A percentile compares a stretch with the other conserved stretches of the same genome.
phyloP scores from a whole-genome alignment of 2,888 invertebrate genomes.

The Philopedon plagiatum region DNA sequence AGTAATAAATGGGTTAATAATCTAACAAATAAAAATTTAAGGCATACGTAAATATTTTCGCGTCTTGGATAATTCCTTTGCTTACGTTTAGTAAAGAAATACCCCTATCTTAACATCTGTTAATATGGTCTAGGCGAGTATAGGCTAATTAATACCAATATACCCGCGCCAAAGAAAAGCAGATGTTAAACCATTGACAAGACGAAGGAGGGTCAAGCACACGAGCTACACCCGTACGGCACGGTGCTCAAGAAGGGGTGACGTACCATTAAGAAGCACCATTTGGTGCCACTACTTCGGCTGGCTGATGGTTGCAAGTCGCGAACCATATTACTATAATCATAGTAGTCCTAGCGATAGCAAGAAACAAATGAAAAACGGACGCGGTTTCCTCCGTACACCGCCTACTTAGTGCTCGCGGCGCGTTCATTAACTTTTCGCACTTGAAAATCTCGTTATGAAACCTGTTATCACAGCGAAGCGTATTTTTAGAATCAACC shows the following conservation, averaged over 20 bases:
- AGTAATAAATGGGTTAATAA: too few relatives aligned
- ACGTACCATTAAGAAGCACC: slow-evolving; percentile 43
- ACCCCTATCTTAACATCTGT: slow-evolving; percentile 32
- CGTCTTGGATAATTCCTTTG: too few relatives aligned
- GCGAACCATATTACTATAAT: slow-evolving; percentile 29
- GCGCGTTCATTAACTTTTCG: slow-evolving; percentile 57
- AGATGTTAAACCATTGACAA: slow-evolving; percentile 43
- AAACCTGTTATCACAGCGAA: slow-evolving; percentile 62
- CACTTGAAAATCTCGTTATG: slow-evolving; percentile 67
- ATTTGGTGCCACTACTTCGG: slow-evolving; percentile 37
- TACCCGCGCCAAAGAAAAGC: slow-evolving; percentile 37
- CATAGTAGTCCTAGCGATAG: slow-evolving; percentile 19
- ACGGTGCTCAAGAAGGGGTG: slow-evolving; percentile 43
- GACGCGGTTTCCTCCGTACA: slow-evolving; percentile 29
- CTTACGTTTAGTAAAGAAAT: background rate
- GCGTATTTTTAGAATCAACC: slow-evolving; percentile 60
- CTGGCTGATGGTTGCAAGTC: slow-evolving; percentile 24
- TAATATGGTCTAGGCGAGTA: slow-evolving; percentile 4
- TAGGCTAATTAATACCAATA: slow-evolving; percentile 29
- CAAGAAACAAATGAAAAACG: slow-evolving; percentile 39
- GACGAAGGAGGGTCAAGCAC: slow-evolving; percentile 41
- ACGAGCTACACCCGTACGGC: slow-evolving; percentile 37
- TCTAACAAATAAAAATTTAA: too few relatives aligned
- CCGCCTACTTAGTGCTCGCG: slow-evolving; percentile 56
- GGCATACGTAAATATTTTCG: too few relatives aligned